These are phyloP conservation scores for Clusia tigrina DNA, from an alignment of 2,888 invertebrate species.

Conservation along the genomic window DNA sequence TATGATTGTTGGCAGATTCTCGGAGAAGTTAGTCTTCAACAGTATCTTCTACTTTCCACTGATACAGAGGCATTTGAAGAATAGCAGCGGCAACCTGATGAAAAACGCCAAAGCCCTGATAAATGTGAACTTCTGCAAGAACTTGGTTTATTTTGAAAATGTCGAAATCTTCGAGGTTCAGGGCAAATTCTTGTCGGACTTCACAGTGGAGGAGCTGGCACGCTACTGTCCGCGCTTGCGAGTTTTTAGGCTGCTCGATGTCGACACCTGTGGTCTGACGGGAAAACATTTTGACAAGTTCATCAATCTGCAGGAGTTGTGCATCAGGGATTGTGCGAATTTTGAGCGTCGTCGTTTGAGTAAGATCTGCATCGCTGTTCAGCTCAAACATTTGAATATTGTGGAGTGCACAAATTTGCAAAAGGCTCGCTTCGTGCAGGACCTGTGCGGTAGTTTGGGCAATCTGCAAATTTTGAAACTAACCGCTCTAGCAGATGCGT, in stretches of 20 bases:
- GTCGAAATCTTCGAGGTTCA: constrained; percentile 30
- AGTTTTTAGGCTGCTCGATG: constrained; percentile 31
- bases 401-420: constrained; percentile 32
- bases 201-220: constrained; percentile 31
- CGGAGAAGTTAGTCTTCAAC: constrained; percentile 16
- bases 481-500: constrained; percentile 29
- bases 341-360: constrained; percentile 27
- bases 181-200: constrained; percentile 36
- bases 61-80: constrained; percentile 12
- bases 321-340: constrained; percentile 33
- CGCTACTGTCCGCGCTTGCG: constrained; percentile 32
- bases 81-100: constrained; percentile 30
- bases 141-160: constrained; percentile 33
- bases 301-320: constrained; percentile 30
- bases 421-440: constrained; percentile 28
- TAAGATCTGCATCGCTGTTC: constrained; percentile 15
- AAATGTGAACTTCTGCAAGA: constrained; percentile 33
- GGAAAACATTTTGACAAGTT: constrained; percentile 34
- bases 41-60: constrained; percentile 20
- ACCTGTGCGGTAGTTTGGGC: constrained; percentile 23
- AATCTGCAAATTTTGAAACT: constrained; percentile 29
- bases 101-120: constrained; percentile 34
- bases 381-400: constrained; percentile 31
- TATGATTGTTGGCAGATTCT: constrained; percentile 17
- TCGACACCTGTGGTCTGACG: constrained; percentile 30